Conservation (phyloP, 2,113 vertebrate species). For the Pavo muticus region DNA sequence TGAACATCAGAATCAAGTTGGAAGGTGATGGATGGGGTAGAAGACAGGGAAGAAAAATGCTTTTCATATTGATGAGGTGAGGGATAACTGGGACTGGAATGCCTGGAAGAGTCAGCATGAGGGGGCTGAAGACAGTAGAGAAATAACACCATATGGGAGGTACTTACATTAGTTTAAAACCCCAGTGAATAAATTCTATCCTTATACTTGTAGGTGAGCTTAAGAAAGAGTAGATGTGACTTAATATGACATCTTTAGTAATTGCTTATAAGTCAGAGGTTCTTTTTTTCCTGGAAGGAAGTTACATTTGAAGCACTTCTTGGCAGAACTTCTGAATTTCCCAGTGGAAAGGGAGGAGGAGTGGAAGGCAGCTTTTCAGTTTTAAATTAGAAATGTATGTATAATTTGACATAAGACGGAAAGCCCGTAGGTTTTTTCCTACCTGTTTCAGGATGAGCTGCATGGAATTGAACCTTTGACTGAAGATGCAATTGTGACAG, state of each 20-base stretch:
- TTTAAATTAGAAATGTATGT: too few relatives aligned
- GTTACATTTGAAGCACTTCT: background rate
- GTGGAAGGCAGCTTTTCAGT: background rate
- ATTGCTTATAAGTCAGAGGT: too few relatives aligned
- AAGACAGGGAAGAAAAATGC: background rate
- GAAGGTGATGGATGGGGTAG: background rate
- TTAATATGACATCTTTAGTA: background rate
- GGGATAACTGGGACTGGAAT: background rate
- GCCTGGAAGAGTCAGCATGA: background rate
- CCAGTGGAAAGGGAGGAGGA: background rate
- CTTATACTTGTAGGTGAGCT: background rate
- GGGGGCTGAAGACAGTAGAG: background rate
- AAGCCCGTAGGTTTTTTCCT: too few relatives aligned
- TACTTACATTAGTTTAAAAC: background rate
- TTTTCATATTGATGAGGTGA: background rate
- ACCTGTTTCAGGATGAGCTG: constrained; percentile 75
- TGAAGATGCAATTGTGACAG: constrained; percentile 84
- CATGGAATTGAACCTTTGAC: constrained; percentile 78
- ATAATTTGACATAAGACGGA: too few relatives aligned
- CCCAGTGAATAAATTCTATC: background rate
- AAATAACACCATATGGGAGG: background rate
- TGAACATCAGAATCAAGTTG: background rate
- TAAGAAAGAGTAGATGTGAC: background rate
- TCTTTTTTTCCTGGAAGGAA: background rate
- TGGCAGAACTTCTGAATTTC: background rate